These are phyloP conservation scores for Rhabdomys pumilio DNA, from an alignment of 2,797 vertebrate genomes.

Conservation along the genomic window DNA sequence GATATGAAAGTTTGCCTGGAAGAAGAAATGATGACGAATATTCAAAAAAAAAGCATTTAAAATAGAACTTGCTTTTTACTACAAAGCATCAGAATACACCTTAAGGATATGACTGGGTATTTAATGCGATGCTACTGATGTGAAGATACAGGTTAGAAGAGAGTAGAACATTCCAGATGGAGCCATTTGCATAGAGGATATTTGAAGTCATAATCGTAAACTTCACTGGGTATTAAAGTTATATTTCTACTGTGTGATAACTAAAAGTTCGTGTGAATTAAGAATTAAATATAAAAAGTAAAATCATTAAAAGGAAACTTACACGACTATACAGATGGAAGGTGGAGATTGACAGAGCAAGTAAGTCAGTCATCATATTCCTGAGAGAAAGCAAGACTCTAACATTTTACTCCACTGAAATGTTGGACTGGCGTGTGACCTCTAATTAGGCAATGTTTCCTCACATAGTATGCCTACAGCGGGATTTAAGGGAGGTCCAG, in stretches of 20 bases:
- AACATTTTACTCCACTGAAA: not conserved
- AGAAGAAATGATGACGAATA: slow-evolving; percentile 21
- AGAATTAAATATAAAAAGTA: not conserved
- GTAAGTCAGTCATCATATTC: not conserved
- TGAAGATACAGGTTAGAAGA: not conserved
- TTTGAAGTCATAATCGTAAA: not conserved
- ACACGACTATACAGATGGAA: not conserved
- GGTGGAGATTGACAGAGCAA: not conserved
- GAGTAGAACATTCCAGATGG: not conserved
- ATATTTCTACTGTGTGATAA: not conserved
- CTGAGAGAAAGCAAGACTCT: not conserved
- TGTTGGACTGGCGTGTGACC: not conserved
- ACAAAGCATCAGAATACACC: not conserved
- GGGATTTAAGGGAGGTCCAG: not conserved
- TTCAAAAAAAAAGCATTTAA: not conserved
- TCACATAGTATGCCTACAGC: not conserved
- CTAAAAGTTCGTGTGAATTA: slow-evolving; percentile 7
- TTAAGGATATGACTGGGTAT: not conserved
- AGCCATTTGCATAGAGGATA: not conserved
- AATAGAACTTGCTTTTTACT: not conserved
- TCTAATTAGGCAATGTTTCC: not conserved
- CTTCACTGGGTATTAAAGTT: slow-evolving; percentile 6
- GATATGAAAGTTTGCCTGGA: slow-evolving; percentile 29
- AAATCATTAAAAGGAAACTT: slow-evolving; percentile 5
- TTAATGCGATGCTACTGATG: not conserved